These are phyloP conservation scores for Microcaecilia unicolor DNA, from an alignment of 2,797 vertebrate genomes.

Conservation along the genomic window DNA sequence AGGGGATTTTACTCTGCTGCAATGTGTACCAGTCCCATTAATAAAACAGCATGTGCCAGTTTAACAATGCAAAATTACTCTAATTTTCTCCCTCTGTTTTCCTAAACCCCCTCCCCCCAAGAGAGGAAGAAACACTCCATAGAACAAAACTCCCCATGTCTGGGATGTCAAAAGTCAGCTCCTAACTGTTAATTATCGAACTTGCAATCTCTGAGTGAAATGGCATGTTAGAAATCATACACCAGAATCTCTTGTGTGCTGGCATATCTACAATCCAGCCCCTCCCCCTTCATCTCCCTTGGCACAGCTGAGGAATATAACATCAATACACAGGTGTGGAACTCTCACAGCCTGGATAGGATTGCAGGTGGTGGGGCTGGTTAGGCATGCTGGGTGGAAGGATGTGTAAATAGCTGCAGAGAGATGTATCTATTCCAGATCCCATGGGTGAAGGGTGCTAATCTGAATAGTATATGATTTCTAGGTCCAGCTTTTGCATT, in stretches of 20 bases:
- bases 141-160: not conserved
- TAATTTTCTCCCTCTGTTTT: slow-evolving; percentile 2
- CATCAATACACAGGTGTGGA: no score
- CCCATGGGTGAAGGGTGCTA: no score
- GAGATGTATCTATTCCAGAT: no score
- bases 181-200: slow-evolving; percentile 12
- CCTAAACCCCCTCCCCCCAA: slow-evolving; percentile 1
- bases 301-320: no score
- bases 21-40: slow-evolving; percentile 26
- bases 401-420: no score
- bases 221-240: slow-evolving; percentile 3
- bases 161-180: not conserved
- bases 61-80: slow-evolving; percentile 10
- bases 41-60: slow-evolving; percentile 26
- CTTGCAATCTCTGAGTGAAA: slow-evolving; percentile 4
- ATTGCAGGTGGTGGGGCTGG: no score
- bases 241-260: slow-evolving; percentile 1
- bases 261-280: no score
- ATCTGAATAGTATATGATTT: no score
- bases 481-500: no score
- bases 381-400: no score
- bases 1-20: slow-evolving; percentile 11
- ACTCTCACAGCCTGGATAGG: no score
- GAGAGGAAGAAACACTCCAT: slow-evolving; percentile 13
- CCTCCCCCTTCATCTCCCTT: no score